Base-by-base conservation (phyloP, 2,797 vertebrate species). In the Phataginus tricuspis region DNA sequence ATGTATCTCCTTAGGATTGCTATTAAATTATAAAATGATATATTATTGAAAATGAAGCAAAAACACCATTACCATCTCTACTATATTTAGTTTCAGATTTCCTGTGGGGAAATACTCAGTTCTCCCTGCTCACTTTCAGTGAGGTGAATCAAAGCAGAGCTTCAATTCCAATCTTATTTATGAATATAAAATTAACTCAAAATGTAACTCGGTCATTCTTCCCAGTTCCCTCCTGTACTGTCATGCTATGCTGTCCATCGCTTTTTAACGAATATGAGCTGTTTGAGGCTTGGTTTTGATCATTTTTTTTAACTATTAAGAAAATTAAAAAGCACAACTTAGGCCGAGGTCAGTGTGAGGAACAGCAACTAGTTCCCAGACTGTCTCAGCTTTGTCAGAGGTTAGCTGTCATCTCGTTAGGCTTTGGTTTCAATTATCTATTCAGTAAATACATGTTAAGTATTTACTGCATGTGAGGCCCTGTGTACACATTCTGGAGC, bases 121-220 rank as follows among this genome's bases (percentile, higher is more conserved):
- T 80, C 79, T 88, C 64, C 45, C 16, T 78, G 90, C 90, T 95
- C 57, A 61, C 45, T 96, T 57, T 88, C 87, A 63, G 34, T 83
- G 91, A 88, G 34, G 92, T 90, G 87, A 92, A 86, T 96, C 75
- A 97, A 71, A 96, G 75, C 37, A 68, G 34, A 85, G 42, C 66
- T 75, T 37, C 8, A n/a, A 72, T 85, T 93, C 66, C 95, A 82
- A 95, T 92, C 57, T 97, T 97, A 89, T 51, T 91, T 94, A 85
- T 91, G 91, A 97, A 96, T 96, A 96, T 78, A 53, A 96, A 97
- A 96, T 97, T 95, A 97, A 90, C 71, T 85, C 45, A 21, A 94
- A 94, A 69, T 92, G 84, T 37, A 89, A 83, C 71, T 75, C 63
- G 15, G 31, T 27, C 66, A 66, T 49, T 82, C 74, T 75, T 69